Conservation (phyloP, 1,140 invertebrate species). For the Cherax destructor region DNA sequence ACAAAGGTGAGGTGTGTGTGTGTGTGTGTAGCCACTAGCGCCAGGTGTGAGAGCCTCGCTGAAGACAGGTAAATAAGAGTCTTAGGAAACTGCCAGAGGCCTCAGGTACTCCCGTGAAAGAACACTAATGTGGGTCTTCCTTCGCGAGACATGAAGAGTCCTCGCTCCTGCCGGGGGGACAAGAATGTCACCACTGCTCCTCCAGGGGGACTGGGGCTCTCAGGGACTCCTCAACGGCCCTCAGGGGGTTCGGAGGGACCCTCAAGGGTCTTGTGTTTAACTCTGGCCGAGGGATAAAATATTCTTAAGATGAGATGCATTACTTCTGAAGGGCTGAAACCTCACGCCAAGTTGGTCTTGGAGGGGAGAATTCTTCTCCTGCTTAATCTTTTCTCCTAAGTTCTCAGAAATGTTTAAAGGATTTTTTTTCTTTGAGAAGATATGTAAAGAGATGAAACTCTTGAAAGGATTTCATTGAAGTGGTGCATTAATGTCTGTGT, state of each 20-base stretch:
- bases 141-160: not conserved
- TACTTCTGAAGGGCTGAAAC: not conserved
- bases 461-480: not conserved
- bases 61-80: too few species aligned
- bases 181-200: too few species aligned
- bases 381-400: not conserved
- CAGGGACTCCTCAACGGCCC: too few species aligned
- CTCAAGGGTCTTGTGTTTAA: not conserved
- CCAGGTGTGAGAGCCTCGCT: too few species aligned
- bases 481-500: too few species aligned
- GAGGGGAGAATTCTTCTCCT: not conserved
- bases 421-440: not conserved
- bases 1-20: too few species aligned
- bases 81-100: not conserved
- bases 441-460: not conserved
- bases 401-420: not conserved
- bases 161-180: not conserved
- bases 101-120: not conserved
- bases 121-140: not conserved
- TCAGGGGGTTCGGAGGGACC: too few species aligned
- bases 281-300: not conserved
- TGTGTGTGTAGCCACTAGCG: too few species aligned
- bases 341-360: not conserved
- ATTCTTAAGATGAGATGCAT: not conserved
- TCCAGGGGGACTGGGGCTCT: too few species aligned